Evolutionary conservation across 2,888 invertebrate species (phyloP).

Genomic region (Sinodicranocentrus sp.): DNA sequence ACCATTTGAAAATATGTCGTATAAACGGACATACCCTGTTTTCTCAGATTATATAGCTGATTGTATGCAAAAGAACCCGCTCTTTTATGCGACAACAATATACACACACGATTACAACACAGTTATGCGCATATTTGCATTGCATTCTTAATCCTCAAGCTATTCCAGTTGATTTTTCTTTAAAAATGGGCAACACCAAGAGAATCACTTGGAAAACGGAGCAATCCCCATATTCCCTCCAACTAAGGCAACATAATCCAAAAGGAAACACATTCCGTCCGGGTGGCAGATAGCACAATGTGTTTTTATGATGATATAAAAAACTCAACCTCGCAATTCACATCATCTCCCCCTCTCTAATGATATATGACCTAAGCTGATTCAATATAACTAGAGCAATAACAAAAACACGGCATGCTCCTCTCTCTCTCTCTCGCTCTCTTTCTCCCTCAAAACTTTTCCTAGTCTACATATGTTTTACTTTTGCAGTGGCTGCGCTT

Average conservation of each 20-base stretch:
- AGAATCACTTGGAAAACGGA: too few relatives aligned
- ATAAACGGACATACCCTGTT: too few relatives aligned
- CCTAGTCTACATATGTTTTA: background rate
- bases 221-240: too few relatives aligned
- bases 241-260: background rate
- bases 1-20: too few relatives aligned
- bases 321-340: conserved; percentile 46
- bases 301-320: conserved; percentile 36
- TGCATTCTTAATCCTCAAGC: too few relatives aligned
- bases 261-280: background rate
- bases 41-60: too few relatives aligned
- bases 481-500: conserved; percentile 4
- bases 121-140: too few relatives aligned
- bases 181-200: too few relatives aligned
- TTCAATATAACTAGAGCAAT: conserved; percentile 41
- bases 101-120: too few relatives aligned
- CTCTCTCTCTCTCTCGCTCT: conserved; percentile 1
- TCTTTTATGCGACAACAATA: too few relatives aligned
- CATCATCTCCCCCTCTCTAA: conserved; percentile 39
- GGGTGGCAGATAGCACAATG: background rate
- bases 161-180: too few relatives aligned
- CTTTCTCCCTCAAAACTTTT: background rate
- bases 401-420: conserved; percentile 28
- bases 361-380: conserved; percentile 46
- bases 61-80: too few relatives aligned